Base-by-base conservation (phyloP, 2,888 invertebrate genomes). In the Pachymerium ferrugineum region DNA sequence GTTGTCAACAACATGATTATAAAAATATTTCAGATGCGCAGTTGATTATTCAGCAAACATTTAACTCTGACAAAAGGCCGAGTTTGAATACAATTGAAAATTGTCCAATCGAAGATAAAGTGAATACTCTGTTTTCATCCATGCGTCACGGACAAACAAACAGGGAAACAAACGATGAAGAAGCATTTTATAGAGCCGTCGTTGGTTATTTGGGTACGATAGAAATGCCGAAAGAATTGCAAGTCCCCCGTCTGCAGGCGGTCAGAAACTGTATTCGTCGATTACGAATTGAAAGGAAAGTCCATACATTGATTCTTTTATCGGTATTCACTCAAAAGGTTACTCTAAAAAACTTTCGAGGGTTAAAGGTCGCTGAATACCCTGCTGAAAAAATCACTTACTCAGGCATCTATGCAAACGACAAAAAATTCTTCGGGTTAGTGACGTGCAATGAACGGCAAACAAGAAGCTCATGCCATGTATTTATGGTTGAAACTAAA, bases 171-270 rank as follows among this genome's bases (percentile, higher is more conserved):
- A 16, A 30, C 12, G 72, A 54, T 0, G 71, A 76, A 54, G 72
- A 76, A 19, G 67, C 74, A 4, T 35, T 74, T 33, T 81, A 81
- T 80, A 88, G 91, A 78, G 92, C 92, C 0, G 88, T 97, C 1
- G 94, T 97, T 0, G 96, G 96, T 0, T 97, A 97, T 83, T 86
- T 97, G 70, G 97, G 97, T 25, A 96, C 97, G 0, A 94, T 97
- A 76, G 97, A 97, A 84, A 95, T 97, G 86, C 96, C 97, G 0
- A 82, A 83, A 74, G 83, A 84, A 76, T 77, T 80, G 72, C 80
- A 80, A 6, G 79, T 80, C 74, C 79, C 82, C 68, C 77, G 93
- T 74, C 83, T 91, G 77, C 86, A 87, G 80, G 86, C 86, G 75
- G 90, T 96, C 16, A 87, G 92, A 74, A 92, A 90, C 74, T 96